Percentiles rank a stretch among this genome's conserved stretches.
Conservation (phyloP, 2,797 vertebrate species). For the Trachurus trachurus region DNA sequence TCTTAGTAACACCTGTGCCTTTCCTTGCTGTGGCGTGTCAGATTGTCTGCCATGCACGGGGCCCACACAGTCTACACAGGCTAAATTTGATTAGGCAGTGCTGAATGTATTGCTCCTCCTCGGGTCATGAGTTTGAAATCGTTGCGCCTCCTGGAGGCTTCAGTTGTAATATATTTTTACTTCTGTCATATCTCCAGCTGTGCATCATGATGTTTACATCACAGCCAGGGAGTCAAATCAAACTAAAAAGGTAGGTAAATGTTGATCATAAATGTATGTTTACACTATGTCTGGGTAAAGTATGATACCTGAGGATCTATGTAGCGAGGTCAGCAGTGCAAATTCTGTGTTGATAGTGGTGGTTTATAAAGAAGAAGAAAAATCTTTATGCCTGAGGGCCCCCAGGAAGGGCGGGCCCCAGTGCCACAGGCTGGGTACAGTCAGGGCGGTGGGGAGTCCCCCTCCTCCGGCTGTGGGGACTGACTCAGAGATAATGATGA, state of each 20-base stretch:
- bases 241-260: neutral
- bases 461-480: neutral
- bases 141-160: neutral
- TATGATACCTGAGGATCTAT: neutral
- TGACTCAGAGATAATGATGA: neutral
- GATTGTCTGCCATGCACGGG: neutral
- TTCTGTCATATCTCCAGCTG: neutral
- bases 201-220: neutral
- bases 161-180: neutral
- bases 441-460: neutral
- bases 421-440: neutral
- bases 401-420: neutral
- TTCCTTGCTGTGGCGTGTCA: conserved; percentile 1
- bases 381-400: neutral
- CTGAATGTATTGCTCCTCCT: neutral
- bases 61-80: neutral
- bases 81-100: conserved; percentile 23
- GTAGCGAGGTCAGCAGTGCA: neutral
- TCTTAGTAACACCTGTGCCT: conserved; percentile 14
- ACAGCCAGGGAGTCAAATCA: neutral
- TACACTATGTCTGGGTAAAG: neutral
- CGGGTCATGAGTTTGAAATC: neutral
- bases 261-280: neutral
- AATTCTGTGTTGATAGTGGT: neutral
- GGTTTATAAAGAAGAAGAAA: neutral